A percentile compares a stretch with the other conserved stretches of the same genome.
Evolutionary conservation across 2,113 vertebrate species (phyloP).

Genomic region (Lepisosteus oculatus): DNA sequence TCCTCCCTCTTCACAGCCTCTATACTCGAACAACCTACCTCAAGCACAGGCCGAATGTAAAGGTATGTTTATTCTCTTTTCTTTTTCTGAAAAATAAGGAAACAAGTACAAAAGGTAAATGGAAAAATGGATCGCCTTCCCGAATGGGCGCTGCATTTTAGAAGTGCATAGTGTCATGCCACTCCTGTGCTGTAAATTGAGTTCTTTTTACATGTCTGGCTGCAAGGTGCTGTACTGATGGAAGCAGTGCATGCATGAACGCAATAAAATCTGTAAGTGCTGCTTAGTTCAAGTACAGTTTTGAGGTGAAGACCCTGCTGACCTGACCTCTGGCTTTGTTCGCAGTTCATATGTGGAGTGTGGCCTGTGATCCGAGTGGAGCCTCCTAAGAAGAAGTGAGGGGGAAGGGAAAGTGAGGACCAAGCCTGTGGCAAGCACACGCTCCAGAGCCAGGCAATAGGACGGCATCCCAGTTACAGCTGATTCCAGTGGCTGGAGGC

Average conservation of each 20-base stretch:
- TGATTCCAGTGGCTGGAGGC: constrained; percentile 18
- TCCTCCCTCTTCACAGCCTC: constrained; percentile 61
- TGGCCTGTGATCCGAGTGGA: constrained; percentile 90
- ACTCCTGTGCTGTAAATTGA: no score
- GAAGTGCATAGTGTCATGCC: no score
- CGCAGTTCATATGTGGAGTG: constrained; percentile 86
- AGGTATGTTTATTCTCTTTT: constrained; percentile 58
- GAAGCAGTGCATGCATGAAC: no score
- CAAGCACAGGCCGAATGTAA: constrained; percentile 89
- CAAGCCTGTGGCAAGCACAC: constrained; percentile 27
- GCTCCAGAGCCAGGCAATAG: constrained; percentile 29
- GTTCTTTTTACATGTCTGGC: no score
- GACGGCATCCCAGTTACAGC: constrained; percentile 13
- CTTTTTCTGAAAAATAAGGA: no score
- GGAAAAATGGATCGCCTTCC: no score
- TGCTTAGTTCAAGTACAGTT: no score
- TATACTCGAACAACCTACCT: constrained; percentile 93
- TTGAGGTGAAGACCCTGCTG: no score
- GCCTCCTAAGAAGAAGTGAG: constrained; percentile 79
- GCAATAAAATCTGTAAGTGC: no score
- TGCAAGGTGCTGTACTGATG: no score
- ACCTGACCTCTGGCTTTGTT: constrained; percentile 30
- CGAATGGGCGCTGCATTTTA: no score
- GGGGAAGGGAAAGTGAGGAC: constrained; percentile 12
- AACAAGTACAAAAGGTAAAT: no score